Conservation (phyloP, 2,113 vertebrate species). For the Callithrix jacchus region DNA sequence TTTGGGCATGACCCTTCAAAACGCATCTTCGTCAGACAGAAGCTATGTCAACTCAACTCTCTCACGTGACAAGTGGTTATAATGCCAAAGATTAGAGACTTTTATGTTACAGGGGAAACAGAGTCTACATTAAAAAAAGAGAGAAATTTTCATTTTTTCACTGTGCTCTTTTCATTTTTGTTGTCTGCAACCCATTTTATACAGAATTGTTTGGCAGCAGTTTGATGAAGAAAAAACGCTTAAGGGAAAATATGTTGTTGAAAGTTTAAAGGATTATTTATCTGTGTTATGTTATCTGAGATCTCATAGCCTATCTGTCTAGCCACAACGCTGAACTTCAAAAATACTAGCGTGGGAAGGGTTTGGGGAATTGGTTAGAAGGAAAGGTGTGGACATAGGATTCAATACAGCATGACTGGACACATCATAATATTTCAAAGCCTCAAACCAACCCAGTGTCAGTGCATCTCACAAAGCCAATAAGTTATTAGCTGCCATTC, state of each 20-base stretch:
- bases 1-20: conserved; percentile 72
- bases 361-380: neutral
- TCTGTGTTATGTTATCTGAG: neutral
- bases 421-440: conserved; percentile 15
- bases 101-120: neutral
- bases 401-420: neutral
- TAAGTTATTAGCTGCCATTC: neutral
- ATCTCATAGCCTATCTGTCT: neutral
- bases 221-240: neutral
- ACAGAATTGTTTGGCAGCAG: neutral
- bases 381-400: neutral
- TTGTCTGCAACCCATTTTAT: neutral
- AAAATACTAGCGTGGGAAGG: neutral
- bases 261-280: neutral
- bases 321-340: neutral
- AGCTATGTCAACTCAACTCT: neutral
- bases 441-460: neutral
- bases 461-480: neutral
- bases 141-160: neutral
- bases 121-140: neutral
- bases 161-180: neutral
- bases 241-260: neutral
- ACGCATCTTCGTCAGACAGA: conserved; percentile 56
- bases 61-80: conserved; percentile 15
- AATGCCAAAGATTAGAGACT: conserved; percentile 70